Evolutionary conservation across 2,888 invertebrate genomes (phyloP), one percentile per base, ranked within the genome.

Genomic region (Loripinus fragilis): DNA sequence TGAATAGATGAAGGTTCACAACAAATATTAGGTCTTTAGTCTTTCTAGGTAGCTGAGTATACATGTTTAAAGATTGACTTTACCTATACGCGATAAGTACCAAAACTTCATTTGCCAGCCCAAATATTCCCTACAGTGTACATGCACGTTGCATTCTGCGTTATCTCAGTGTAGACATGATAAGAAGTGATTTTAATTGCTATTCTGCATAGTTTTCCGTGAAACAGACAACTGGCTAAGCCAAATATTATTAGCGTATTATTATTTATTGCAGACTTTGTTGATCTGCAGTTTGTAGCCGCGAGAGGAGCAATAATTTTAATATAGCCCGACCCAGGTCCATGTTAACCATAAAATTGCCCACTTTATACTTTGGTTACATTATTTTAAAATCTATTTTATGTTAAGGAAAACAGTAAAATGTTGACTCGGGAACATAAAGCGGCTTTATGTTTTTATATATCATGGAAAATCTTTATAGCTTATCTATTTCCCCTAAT

Each of bases 391-490:
- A 52, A 23, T 52, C 52, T 52, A 52, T 52, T 52, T 52, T 52
- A 52, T 52, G 52, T 52, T 52, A 52, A 52, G 52, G n/a, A 52
- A 52, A 52, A 52, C 52, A 52, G 52, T 52, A 52, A 52, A 52
- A 8, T n/a, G 52, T 68, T 64, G 50, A 74, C 60, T 68, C 10
- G 60, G 60, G 42, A 68, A 69, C 45, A 55, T 60, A 74, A 60
- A 74, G 28, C 41, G 52, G 42, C 35, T 60, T 68, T 60, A 38
- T 38, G 55, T 78, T 71, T 60, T 74, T 74, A 68, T 71, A 67
- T 71, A 74, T 60, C 33, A 48, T 30, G 66, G 48, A 77, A 75
- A 75, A 80, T 73, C 78, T 80, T 83, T 80, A 80, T 66, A 50
- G 76, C 71, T 28, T 82, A 74, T 80, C 50, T 68, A 72, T 66